Percentiles rank a stretch among this genome's conserved stretches.
phyloP scores from a whole-genome alignment of 2,113 vertebrate genomes.

The Tupaia chinensis region DNA sequence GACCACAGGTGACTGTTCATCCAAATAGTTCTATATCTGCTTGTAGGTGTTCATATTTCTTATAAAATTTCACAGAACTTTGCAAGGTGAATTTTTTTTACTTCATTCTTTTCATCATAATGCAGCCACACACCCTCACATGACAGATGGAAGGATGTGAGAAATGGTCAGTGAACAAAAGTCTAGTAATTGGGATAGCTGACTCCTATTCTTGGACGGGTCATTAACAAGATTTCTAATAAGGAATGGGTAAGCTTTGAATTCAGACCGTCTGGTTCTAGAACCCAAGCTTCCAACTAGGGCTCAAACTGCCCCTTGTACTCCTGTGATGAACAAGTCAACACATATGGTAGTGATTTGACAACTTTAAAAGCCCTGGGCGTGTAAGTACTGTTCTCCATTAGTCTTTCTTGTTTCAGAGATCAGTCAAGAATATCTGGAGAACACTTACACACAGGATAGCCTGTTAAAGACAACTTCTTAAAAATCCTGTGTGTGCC shows the following conservation, averaged over 20 bases:
- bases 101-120: background rate
- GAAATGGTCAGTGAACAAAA: background rate
- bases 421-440: background rate
- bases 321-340: background rate
- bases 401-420: constrained; percentile 20
- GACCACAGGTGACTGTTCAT: background rate
- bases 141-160: background rate
- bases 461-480: background rate
- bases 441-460: background rate
- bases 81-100: background rate
- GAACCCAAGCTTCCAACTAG: background rate
- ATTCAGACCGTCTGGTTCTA: background rate
- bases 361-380: background rate
- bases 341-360: background rate
- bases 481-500: background rate
- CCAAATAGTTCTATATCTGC: background rate
- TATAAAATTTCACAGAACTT: background rate
- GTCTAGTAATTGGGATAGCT: background rate
- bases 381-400: background rate
- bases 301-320: background rate
- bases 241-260: background rate
- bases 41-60: background rate
- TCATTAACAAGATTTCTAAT: background rate
- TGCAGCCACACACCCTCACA: background rate
- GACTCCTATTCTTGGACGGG: background rate